Base-by-base conservation (phyloP, 1,140 invertebrate species). In the Orius laevigatus region DNA sequence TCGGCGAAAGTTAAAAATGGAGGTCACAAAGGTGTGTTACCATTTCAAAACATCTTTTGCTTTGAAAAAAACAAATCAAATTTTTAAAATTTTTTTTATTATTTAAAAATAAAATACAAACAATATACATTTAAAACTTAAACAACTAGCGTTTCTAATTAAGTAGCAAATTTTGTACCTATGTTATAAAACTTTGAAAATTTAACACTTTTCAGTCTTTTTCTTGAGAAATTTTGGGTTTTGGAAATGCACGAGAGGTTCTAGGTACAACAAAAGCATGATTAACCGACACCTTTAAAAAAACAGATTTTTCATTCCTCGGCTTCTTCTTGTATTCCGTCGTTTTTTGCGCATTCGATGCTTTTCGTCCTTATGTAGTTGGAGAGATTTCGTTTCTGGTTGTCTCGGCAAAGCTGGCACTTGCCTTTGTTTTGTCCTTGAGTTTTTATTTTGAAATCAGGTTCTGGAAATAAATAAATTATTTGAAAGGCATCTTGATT, bases 341-440 rank as follows among this genome's bases (percentile, higher is more conserved):
- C 61, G 47, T 69, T 69, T 5, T 25, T 15, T 20, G 66, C 63
- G 51, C 66, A 67, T 5, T 63, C 63, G 12, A 65, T 62, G 18
- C 66, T 61, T 51, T 72, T 70, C 52, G 62, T 65, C 16, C 67
- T 63, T 54, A 74, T 68, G 56, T 74, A 75, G 44, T 62, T 63
- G 2, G 67, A 64, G 0, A 75, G 55, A 3, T 61, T 66, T 39
- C 71, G 62, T 49, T 70, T 65, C 60, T 73, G 72, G 43, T 63
- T 69, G 48, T 73, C 71, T 44, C 69, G 67, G 55, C 73, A 74
- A 32, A 74, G 64, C 2, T 70, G 62, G 51, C 73, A 75, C 12
- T 68, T 43, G 66, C 65, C 40, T 46, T 18, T 20, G 3, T 16
- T 44, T 35, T 46, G 36, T 47, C 16, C 18, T 48, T 50, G 6